Percentiles rank a stretch among this genome's conserved stretches.
Conservation (phyloP, 2,113 vertebrate genomes). For the Cyrtonyx montezumae region DNA sequence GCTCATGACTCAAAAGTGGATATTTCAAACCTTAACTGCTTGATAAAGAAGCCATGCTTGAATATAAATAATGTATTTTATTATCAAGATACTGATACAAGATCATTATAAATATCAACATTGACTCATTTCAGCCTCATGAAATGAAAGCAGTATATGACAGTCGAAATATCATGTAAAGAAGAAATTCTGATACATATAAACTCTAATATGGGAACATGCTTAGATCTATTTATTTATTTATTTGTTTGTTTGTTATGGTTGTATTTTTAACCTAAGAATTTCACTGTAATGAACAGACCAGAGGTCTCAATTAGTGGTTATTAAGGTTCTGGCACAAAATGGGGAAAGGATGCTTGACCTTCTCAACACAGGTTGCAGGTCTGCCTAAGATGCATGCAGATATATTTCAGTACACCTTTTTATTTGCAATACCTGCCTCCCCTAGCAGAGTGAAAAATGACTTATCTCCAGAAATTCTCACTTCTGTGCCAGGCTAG, state of each 20-base stretch:
- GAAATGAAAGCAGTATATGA: neutral
- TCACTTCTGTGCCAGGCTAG: neutral
- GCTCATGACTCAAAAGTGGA: constrained; percentile 19
- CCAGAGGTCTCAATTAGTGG: neutral
- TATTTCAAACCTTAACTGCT: constrained; percentile 39
- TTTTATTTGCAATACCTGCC: neutral
- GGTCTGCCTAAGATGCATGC: fast-evolving
- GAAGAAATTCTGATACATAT: neutral
- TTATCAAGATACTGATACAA: constrained; percentile 30
- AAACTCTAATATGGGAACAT: neutral
- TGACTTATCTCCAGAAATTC: neutral
- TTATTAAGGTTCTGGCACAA: neutral
- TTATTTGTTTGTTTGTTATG: neutral
- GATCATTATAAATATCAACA: constrained; percentile 1
- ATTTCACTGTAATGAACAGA: neutral
- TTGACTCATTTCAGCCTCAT: neutral
- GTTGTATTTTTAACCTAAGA: neutral
- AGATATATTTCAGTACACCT: neutral
- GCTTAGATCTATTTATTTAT: neutral
- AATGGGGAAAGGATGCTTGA: neutral
- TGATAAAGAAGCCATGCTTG: constrained; percentile 21
- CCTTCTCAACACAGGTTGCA: neutral
- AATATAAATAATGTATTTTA: constrained; percentile 29
- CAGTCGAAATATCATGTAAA: neutral
- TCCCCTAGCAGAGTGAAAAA: neutral